These are phyloP conservation scores for Chrysotoxum bicinctum DNA, from an alignment of 2,888 invertebrate species.

Conservation along the genomic window DNA sequence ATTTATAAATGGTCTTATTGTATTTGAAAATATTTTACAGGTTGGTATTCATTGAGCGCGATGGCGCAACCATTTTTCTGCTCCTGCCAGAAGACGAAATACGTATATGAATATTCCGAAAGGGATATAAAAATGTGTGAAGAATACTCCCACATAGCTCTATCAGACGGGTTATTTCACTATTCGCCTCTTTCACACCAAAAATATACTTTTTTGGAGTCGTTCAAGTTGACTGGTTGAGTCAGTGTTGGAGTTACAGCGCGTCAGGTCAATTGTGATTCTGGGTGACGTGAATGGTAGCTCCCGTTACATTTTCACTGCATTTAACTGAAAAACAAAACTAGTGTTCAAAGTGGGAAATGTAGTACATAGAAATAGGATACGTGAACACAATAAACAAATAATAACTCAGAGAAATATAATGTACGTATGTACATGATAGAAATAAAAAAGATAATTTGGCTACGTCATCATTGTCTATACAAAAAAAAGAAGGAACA, in stretches of 20 bases:
- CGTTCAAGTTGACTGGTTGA: background rate
- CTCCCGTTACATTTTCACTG: background rate
- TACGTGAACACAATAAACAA: background rate
- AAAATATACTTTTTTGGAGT: background rate
- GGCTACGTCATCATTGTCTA: slow-evolving; percentile 49
- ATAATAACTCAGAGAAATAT: background rate
- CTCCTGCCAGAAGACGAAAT: background rate
- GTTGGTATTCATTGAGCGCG: background rate
- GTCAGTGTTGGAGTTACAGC: slow-evolving; percentile 32
- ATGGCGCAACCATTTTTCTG: background rate
- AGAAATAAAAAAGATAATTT: background rate
- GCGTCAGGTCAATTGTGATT: slow-evolving; percentile 45
- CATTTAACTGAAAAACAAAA: background rate
- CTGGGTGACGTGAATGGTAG: background rate
- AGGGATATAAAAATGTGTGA: background rate
- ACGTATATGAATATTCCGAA: background rate
- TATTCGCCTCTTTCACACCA: slow-evolving; percentile 46
- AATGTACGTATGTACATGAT: background rate
- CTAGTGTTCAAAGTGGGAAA: background rate
- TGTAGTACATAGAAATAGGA: background rate
- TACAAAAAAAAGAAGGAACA: background rate
- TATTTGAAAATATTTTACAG: background rate
- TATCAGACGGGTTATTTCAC: slow-evolving; percentile 16
- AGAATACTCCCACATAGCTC: background rate
- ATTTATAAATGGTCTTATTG: no score